Base-by-base conservation (phyloP, 2,888 invertebrate species). In the Drosophila ustulata region DNA sequence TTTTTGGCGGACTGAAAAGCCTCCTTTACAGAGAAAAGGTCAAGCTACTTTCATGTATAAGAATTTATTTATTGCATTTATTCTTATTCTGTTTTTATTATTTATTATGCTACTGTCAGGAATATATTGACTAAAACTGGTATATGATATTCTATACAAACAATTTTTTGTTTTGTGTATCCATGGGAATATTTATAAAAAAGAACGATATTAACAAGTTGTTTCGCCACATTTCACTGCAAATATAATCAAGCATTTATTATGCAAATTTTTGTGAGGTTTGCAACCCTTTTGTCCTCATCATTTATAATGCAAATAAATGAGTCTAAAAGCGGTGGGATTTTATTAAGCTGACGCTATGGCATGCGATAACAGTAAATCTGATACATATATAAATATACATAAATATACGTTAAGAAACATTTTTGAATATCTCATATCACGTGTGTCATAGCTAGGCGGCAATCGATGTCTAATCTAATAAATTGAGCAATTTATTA, bases 401-500 rank as follows among this genome's bases (percentile, higher is more conserved):
- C 28, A 13, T 37, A 26, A 43, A 43, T 39, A 25, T 25, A 46
- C 39, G 30, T 32, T 9, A 4, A 37, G 37, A 37, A 25, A 47
- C n/a, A 37, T 50, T 18, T 45, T n/a, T 25, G 18, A 46, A 30
- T 37, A 46, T n/a, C 11, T 58, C 8, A 32, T 32, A 47, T 47
- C 30, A 55, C 47, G 55, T 55, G 55, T 55, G 34, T 59, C 59
- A 53, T n/a, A 23, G 34, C 43, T 23, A 39, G 34, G 52, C n/a
- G 30, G 30, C 49, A 45, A 72, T 66, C 49, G 63, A 46, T 41
- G 55, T 56, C 63, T 30, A 72, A 71, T 69, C 65, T 56, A 71
- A 82, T 82, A 82, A 82, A 82, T 67, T 71, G 49, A 34, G 23
- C 66, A 59, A 46, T 85, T 82, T 82, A 85, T 57, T 74, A 65